Conservation (phyloP, 92 coral and sea anemone genomes). For the Bergia sp. region DNA sequence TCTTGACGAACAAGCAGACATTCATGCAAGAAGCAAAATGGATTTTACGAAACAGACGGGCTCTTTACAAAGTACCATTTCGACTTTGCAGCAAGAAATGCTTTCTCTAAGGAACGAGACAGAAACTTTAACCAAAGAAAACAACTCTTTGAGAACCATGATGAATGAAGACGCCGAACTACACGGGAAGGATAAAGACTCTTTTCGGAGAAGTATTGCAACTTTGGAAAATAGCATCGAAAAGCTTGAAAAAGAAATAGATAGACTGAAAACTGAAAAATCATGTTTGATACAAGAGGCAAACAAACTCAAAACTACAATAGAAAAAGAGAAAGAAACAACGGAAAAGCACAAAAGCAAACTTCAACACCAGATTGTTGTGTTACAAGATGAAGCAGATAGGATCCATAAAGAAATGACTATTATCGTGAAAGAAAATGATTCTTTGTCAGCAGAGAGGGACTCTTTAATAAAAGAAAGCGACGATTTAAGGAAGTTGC, state of each 20-base stretch:
- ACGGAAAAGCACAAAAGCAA: constrained; percentile 45
- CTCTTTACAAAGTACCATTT: constrained; percentile 21
- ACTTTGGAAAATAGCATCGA: constrained; percentile 8
- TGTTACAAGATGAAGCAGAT: constrained; percentile 59
- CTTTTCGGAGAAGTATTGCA: constrained; percentile 1
- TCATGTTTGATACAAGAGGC: constrained; percentile 60
- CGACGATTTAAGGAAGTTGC: constrained; percentile 23
- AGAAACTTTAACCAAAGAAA: constrained; percentile 43
- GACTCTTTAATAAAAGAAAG: constrained; percentile 33
- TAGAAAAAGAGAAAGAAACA: constrained; percentile 60
- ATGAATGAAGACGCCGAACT: constrained; percentile 22
- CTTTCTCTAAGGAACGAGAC: constrained; percentile 39
- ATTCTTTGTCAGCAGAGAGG: constrained; percentile 28
- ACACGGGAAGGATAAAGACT: constrained; percentile 16
- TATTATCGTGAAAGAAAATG: constrained; percentile 20
- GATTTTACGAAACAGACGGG: not conserved
- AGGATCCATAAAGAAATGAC: constrained; percentile 41
- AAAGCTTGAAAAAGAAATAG: constrained; percentile 40
- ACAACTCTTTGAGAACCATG: constrained; percentile 28
- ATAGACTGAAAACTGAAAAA: constrained; percentile 44
- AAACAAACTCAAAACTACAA: constrained; percentile 52
- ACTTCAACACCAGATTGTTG: constrained; percentile 60
- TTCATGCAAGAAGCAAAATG: constrained; percentile 10
- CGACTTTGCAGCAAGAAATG: constrained; percentile 28
- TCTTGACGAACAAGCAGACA: constrained; percentile 12